Conservation (phyloP, 2,113 vertebrate species). For the Labeo rohita region DNA sequence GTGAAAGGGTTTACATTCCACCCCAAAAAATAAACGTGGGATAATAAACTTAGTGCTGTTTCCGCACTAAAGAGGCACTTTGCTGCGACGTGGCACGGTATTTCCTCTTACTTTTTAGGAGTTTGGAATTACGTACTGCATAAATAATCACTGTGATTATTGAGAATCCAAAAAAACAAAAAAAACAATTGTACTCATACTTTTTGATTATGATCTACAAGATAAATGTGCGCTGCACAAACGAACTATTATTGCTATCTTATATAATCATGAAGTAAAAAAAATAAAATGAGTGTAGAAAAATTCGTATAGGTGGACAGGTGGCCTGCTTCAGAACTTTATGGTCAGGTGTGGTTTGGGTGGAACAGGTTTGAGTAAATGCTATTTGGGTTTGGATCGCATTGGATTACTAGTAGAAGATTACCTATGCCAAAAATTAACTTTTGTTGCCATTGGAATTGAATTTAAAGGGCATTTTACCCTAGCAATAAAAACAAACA, state of each 20-base stretch:
- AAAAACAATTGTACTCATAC: background rate
- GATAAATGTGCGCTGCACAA: background rate
- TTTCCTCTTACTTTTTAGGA: slow-evolving; percentile 11
- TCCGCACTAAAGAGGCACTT: background rate
- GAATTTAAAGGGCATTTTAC: background rate
- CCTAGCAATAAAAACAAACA: background rate
- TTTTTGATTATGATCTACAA: background rate
- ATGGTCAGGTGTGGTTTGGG: background rate
- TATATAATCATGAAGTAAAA: background rate
- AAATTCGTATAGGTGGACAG: background rate
- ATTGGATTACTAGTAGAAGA: background rate
- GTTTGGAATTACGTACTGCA: background rate
- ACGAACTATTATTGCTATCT: background rate
- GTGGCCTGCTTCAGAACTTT: background rate
- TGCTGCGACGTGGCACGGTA: slow-evolving; percentile 40
- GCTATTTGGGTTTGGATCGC: background rate
- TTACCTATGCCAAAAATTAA: background rate
- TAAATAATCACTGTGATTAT: background rate
- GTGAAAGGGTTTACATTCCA: slow-evolving; percentile 27
- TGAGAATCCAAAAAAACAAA: background rate
- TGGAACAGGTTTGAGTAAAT: background rate
- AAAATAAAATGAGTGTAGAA: background rate
- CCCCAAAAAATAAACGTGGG: background rate
- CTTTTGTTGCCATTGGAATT: background rate
- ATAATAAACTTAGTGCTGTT: background rate